These are phyloP conservation scores for Trachurus trachurus DNA, from an alignment of 2,797 vertebrate species.

Conservation along the genomic window DNA sequence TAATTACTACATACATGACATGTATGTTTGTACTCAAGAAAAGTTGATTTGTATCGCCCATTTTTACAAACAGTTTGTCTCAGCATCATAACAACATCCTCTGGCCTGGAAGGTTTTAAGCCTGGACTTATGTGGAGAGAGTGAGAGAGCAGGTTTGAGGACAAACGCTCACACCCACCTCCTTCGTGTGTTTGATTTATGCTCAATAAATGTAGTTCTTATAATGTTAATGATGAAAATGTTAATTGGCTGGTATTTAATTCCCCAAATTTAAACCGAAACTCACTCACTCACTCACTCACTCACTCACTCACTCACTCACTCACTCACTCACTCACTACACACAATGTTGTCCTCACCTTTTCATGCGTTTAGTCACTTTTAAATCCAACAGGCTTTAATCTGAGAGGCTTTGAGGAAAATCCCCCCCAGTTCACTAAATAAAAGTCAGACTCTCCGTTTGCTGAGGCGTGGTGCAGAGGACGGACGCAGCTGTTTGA, in stretches of 20 bases:
- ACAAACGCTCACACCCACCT: neutral
- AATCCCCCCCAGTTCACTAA: slow-evolving; percentile 44
- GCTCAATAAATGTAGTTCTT: slow-evolving; percentile 9
- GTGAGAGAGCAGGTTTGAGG: neutral
- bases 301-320: neutral
- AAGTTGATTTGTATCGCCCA: too few relatives aligned
- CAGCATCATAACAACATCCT: too few relatives aligned
- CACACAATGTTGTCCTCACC: neutral
- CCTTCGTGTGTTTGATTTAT: slow-evolving; percentile 1
- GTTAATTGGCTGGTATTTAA: slow-evolving; percentile 30
- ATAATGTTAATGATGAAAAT: slow-evolving; percentile 34
- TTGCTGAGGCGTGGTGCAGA: slow-evolving; percentile 27
- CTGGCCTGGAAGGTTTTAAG: too few relatives aligned
- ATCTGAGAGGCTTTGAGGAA: slow-evolving; percentile 45
- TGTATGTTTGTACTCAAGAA: too few relatives aligned
- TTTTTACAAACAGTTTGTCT: too few relatives aligned
- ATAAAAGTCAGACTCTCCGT: slow-evolving; percentile 26
- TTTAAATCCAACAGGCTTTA: slow-evolving; percentile 45
- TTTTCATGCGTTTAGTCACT: slow-evolving; percentile 28
- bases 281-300: neutral
- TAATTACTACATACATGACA: too few relatives aligned
- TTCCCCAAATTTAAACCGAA: slow-evolving; percentile 13
- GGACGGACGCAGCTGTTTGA: slow-evolving; percentile 26
- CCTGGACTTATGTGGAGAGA: too few relatives aligned
- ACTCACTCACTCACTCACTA: neutral